phyloP scores from a whole-genome alignment of 2,113 vertebrate species.

The Tachysurus vachellii region DNA sequence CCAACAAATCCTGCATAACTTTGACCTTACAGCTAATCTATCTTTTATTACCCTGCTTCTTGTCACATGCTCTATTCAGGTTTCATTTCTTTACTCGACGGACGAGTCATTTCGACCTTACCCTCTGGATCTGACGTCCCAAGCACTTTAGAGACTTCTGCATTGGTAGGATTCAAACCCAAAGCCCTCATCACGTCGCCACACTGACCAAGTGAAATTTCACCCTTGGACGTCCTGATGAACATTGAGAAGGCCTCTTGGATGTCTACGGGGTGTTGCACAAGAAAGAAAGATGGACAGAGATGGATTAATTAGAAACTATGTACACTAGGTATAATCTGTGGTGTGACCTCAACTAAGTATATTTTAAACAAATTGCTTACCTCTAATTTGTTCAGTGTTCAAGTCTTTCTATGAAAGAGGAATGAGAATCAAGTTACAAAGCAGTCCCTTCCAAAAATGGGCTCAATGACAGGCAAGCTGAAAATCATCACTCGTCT shows the following conservation, averaged over 20 bases:
- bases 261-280: conserved; percentile 76
- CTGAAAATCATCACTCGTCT: neutral
- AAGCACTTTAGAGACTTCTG: conserved; percentile 88
- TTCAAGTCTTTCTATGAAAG: conserved; percentile 71
- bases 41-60: neutral
- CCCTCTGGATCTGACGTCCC: conserved; percentile 91
- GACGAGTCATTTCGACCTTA: conserved; percentile 54
- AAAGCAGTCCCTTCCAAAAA: neutral
- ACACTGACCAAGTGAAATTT: conserved; percentile 87
- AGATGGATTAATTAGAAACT: too few relatives aligned
- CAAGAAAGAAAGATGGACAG: neutral
- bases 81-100: neutral
- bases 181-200: conserved; percentile 89
- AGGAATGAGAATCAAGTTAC: neutral
- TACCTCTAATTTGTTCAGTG: conserved; percentile 75
- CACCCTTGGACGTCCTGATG: conserved; percentile 81
- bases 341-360: neutral
- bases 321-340: neutral
- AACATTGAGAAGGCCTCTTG: conserved; percentile 91
- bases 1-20: neutral
- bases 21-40: neutral
- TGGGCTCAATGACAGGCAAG: neutral
- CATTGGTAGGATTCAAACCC: conserved; percentile 92
- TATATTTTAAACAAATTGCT: neutral
- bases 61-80: neutral